phyloP scores from a whole-genome alignment of 1,140 invertebrate species.

The Patella vulgata region DNA sequence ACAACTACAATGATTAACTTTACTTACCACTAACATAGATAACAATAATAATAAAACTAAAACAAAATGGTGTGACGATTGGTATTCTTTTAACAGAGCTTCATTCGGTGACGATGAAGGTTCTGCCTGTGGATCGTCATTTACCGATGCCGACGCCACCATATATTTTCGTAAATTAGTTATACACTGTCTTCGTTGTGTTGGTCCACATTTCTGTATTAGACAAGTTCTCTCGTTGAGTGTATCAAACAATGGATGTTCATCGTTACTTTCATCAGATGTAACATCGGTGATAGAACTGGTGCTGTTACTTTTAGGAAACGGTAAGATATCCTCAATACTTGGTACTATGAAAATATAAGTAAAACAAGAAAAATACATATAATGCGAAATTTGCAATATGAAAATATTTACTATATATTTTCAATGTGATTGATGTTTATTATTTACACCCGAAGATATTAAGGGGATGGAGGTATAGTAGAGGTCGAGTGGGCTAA shows the following conservation, averaged over 20 bases:
- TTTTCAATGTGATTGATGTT: too few species aligned
- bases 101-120: slow-evolving; percentile 8
- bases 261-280: neutral
- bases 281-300: neutral
- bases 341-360: slow-evolving; percentile 16
- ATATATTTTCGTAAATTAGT: slow-evolving; percentile 42
- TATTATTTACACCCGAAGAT: too few species aligned
- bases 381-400: too few species aligned
- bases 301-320: slow-evolving; percentile 27
- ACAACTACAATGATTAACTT: too few species aligned
- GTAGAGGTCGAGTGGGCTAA: neutral
- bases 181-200: slow-evolving; percentile 47
- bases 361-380: too few species aligned
- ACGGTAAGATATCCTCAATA: slow-evolving; percentile 58
- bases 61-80: slow-evolving; percentile 83
- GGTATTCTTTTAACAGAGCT: slow-evolving; percentile 68
- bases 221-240: slow-evolving; percentile 47
- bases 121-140: slow-evolving; percentile 19
- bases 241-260: slow-evolving; percentile 7
- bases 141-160: slow-evolving; percentile 6
- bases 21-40: slow-evolving; percentile 88
- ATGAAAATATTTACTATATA: too few species aligned
- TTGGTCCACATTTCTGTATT: slow-evolving; percentile 38
- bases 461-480: neutral
- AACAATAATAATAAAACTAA: slow-evolving; percentile 82